These are phyloP conservation scores for Oenanthe oenanthe DNA, from an alignment of 2,113 vertebrate species.

Conservation along the genomic window DNA sequence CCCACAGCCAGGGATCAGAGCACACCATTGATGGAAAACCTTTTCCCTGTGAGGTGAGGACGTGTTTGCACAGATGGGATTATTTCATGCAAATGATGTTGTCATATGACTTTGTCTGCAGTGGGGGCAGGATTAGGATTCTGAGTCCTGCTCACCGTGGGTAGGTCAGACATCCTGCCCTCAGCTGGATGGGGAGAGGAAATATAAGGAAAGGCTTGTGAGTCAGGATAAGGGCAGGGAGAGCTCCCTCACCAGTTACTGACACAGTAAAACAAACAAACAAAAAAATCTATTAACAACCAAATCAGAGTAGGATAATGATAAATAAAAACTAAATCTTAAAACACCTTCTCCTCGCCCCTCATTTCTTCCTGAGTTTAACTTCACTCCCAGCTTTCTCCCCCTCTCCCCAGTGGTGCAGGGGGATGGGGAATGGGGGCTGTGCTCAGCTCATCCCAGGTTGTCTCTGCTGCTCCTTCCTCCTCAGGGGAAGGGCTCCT, in stretches of 20 bases:
- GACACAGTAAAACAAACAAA: too few relatives aligned
- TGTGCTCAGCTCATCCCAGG: background rate
- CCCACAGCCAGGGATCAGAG: constrained; percentile 86
- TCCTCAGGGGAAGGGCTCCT: background rate
- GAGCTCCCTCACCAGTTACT: too few relatives aligned
- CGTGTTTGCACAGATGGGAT: background rate
- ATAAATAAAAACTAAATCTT: background rate
- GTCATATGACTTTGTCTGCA: background rate
- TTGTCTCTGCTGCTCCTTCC: background rate
- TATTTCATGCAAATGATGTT: background rate
- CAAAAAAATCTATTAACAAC: too few relatives aligned
- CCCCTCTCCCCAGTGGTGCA: background rate
- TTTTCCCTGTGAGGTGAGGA: constrained; percentile 88
- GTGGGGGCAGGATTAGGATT: background rate
- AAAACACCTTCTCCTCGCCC: background rate
- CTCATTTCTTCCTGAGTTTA: background rate
- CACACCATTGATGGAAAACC: constrained; percentile 88
- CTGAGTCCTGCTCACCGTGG: background rate
- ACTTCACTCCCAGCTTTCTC: background rate
- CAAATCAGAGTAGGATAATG: background rate
- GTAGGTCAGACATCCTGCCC: background rate
- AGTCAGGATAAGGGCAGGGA: too few relatives aligned
- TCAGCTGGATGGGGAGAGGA: background rate
- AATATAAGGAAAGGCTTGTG: too few relatives aligned
- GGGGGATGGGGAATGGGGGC: background rate